phyloP scores from a whole-genome alignment of 2,888 invertebrate species.

The Mycalesis mineus region DNA sequence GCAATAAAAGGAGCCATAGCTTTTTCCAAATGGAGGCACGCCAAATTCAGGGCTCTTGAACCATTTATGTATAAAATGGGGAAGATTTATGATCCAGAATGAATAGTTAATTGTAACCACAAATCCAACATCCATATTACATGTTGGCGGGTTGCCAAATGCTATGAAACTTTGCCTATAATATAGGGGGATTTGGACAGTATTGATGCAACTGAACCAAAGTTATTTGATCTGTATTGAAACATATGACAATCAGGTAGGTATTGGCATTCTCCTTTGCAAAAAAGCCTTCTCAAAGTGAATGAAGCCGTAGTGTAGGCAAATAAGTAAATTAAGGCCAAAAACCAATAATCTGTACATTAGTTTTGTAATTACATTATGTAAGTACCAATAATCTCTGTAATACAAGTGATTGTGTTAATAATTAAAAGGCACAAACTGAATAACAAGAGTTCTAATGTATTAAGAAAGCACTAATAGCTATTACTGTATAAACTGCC shows the following conservation, averaged over 20 bases:
- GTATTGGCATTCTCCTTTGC: too few relatives aligned
- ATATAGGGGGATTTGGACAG: slow-evolving; percentile 19
- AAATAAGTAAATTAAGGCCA: too few relatives aligned
- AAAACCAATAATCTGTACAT: too few relatives aligned
- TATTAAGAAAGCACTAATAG: too few relatives aligned
- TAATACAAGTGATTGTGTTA: too few relatives aligned
- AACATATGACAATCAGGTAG: neutral
- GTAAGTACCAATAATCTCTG: too few relatives aligned
- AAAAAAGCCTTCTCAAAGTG: too few relatives aligned
- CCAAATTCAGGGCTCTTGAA: slow-evolving; percentile 27
- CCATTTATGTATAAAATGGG: slow-evolving; percentile 52
- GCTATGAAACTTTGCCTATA: slow-evolving; percentile 31
- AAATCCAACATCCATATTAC: slow-evolving; percentile 55
- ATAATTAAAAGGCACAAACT: too few relatives aligned
- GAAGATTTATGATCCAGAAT: slow-evolving; percentile 62
- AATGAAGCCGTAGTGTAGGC: too few relatives aligned
- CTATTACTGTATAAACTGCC: too few relatives aligned
- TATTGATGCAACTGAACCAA: neutral
- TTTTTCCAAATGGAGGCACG: slow-evolving; percentile 21
- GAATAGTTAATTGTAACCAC: slow-evolving; percentile 61
- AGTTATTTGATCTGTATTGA: neutral
- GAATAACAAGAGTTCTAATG: too few relatives aligned
- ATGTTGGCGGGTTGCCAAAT: slow-evolving; percentile 56
- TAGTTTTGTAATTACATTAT: too few relatives aligned
- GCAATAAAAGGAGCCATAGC: slow-evolving; percentile 12